These are phyloP conservation scores for Rhynchonema sp. DNA, from an alignment of 2,888 invertebrate species.

Conservation along the genomic window DNA sequence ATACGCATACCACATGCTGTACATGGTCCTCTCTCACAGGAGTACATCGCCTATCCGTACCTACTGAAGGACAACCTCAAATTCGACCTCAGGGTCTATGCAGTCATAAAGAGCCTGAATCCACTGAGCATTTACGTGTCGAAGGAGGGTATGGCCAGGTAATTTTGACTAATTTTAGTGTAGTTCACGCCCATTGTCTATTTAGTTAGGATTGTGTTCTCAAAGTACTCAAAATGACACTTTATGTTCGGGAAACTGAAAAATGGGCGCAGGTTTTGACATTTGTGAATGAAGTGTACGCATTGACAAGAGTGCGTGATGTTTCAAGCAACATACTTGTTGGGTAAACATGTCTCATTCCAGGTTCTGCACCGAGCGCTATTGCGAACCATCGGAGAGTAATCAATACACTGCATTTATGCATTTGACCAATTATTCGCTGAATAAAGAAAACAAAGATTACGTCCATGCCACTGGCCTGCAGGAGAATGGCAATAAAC, in stretches of 20 bases:
- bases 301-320: too few relatives aligned
- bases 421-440: slow-evolving; percentile 37
- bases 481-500: slow-evolving; percentile 28
- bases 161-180: too few relatives aligned
- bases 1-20: too few relatives aligned
- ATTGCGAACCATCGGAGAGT: slow-evolving; percentile 30
- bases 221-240: too few relatives aligned
- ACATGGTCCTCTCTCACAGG: too few relatives aligned
- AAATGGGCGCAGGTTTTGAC: too few relatives aligned
- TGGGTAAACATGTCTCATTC: too few relatives aligned
- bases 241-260: too few relatives aligned
- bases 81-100: slow-evolving; percentile 36
- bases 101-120: slow-evolving; percentile 31
- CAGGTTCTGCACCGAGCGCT: slow-evolving; percentile 36
- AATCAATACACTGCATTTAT: slow-evolving; percentile 33
- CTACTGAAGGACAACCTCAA: slow-evolving; percentile 28
- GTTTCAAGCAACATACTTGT: too few relatives aligned
- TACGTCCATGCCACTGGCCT: slow-evolving; percentile 26
- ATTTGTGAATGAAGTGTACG: too few relatives aligned
- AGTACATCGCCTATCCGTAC: slow-evolving; percentile 26
- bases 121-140: slow-evolving; percentile 30
- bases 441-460: slow-evolving; percentile 32
- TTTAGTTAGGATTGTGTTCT: too few relatives aligned
- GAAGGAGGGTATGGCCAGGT: slow-evolving; percentile 31
- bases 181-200: too few relatives aligned